Conservation (phyloP, 2,888 invertebrate species). For the Pachycephus smyrnensis region DNA sequence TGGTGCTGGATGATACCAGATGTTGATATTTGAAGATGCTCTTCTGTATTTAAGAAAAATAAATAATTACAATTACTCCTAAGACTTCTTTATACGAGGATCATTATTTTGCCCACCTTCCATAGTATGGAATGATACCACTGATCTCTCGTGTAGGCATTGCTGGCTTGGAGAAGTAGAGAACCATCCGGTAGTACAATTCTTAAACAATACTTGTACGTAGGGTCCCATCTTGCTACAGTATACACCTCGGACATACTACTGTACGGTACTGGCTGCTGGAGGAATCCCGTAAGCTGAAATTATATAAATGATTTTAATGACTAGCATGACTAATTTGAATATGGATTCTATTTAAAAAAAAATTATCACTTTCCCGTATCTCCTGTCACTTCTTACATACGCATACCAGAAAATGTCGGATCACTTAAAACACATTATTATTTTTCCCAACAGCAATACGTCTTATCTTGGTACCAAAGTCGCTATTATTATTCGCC, state of each 20-base stretch:
- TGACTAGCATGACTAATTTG: background rate
- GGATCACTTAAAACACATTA: too few relatives aligned
- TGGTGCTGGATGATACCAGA: constrained; percentile 74
- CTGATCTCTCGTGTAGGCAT: constrained; percentile 84
- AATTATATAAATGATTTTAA: constrained; percentile 43
- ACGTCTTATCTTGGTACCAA: too few relatives aligned
- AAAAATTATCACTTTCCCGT: too few relatives aligned
- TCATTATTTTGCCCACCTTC: constrained; percentile 72
- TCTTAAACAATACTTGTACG: constrained; percentile 83
- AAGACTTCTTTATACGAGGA: background rate
- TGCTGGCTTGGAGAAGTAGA: constrained; percentile 79
- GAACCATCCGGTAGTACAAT: constrained; percentile 83
- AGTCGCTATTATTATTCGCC: too few relatives aligned
- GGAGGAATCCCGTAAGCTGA: constrained; percentile 76
- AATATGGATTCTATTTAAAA: background rate
- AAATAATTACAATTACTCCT: background rate
- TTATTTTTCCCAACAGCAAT: too few relatives aligned
- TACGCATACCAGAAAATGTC: too few relatives aligned
- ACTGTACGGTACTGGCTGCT: constrained; percentile 77
- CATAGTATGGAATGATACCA: constrained; percentile 85
- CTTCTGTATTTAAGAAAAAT: constrained; percentile 70
- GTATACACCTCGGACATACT: constrained; percentile 83
- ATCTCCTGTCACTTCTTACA: too few relatives aligned
- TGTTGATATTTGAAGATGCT: constrained; percentile 81
- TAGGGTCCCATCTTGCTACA: constrained; percentile 82